Conservation (phyloP, 2,888 invertebrate genomes). For the Macropis europaea region DNA sequence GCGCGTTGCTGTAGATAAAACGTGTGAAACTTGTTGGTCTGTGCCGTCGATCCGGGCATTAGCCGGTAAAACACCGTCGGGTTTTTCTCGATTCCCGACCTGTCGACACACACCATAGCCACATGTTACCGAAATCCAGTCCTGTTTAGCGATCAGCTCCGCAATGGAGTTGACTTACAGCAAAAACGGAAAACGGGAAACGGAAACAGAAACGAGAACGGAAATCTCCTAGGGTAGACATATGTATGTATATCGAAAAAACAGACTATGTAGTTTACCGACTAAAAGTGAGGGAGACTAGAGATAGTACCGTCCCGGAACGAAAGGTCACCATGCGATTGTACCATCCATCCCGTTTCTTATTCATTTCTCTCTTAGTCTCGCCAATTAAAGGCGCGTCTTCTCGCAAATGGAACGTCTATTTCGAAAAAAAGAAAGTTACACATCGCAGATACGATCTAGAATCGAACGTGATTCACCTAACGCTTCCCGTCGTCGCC, state of each 20-base stretch:
- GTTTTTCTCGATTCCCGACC: conserved; percentile 97
- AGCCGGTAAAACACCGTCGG: conserved; percentile 97
- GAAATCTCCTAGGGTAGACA: conserved; percentile 66
- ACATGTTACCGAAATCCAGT: conserved; percentile 48
- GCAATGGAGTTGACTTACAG: conserved; percentile 54
- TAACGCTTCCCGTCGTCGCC: conserved; percentile 63
- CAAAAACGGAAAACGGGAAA: conserved; percentile 71
- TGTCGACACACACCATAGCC: conserved; percentile 79
- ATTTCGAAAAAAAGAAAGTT: no score
- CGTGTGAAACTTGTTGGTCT: conserved; percentile 97
- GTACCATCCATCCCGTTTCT: conserved; percentile 1
- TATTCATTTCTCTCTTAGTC: background rate
- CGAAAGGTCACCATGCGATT: conserved; percentile 68
- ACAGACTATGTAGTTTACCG: conserved; percentile 41
- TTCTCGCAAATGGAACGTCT: conserved; percentile 3
- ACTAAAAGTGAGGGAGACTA: conserved; percentile 18
- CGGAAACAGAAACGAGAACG: conserved; percentile 77
- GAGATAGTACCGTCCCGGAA: conserved; percentile 52
- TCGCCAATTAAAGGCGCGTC: background rate
- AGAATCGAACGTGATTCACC: conserved; percentile 38
- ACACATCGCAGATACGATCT: conserved; percentile 17
- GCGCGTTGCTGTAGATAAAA: conserved; percentile 97
- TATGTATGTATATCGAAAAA: conserved; percentile 44
- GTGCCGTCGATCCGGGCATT: conserved; percentile 97
- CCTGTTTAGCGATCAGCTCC: conserved; percentile 7